Conservation (phyloP, 2,113 vertebrate species). For the Tragelaphus buxtoni region DNA sequence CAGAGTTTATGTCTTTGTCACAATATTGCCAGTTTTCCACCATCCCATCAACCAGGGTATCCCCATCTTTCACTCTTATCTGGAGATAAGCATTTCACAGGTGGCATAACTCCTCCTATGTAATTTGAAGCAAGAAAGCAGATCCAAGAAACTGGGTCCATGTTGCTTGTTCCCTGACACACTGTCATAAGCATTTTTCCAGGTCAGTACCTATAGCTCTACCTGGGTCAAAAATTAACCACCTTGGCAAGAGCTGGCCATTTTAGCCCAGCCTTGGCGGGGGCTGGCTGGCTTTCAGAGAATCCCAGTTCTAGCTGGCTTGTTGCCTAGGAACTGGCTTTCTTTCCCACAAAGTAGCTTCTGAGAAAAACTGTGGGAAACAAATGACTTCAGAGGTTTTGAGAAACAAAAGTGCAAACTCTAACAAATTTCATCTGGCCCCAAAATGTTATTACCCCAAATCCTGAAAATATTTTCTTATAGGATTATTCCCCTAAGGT, state of each 20-base stretch:
- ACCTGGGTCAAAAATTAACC: neutral
- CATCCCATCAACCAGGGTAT: too few relatives aligned
- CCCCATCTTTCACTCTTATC: neutral
- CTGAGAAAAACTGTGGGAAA: conserved; percentile 75
- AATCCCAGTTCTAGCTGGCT: conserved; percentile 21
- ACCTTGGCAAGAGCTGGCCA: neutral
- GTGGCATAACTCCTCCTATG: neutral
- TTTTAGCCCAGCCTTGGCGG: neutral
- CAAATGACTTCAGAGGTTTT: conserved; percentile 76
- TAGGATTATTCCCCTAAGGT: conserved; percentile 73
- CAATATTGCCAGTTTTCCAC: neutral
- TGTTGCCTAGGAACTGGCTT: conserved; percentile 24
- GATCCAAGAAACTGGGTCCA: neutral
- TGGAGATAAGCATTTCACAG: neutral
- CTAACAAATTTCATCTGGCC: conserved; percentile 75
- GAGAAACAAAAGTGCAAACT: conserved; percentile 73
- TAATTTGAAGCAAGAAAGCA: neutral
- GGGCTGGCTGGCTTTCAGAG: neutral
- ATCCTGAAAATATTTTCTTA: conserved; percentile 77
- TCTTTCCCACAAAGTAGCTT: conserved; percentile 69
- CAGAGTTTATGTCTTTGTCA: neutral
- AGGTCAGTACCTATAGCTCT: neutral
- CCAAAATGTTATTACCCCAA: conserved; percentile 74
- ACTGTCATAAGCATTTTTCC: neutral
- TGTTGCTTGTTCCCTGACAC: neutral